Conservation (phyloP, 2,113 vertebrate genomes). For the Lagopus leucura region DNA sequence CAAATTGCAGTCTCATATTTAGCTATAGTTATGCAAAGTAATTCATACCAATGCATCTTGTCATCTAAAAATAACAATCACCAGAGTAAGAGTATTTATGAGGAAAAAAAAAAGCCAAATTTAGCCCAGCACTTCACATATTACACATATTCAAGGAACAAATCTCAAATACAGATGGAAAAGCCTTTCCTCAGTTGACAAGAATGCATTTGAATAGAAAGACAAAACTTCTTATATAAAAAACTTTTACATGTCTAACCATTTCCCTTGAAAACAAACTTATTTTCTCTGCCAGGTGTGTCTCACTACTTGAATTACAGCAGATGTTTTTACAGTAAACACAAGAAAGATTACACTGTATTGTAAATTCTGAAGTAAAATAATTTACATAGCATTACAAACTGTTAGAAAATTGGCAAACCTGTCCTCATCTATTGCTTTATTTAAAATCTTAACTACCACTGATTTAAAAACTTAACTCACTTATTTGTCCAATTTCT, state of each 20-base stretch:
- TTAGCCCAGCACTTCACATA: neutral
- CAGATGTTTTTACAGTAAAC: neutral
- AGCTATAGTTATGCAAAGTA: neutral
- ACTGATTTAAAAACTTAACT: neutral
- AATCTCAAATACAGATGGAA: neutral
- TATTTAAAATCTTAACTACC: neutral
- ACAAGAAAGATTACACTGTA: neutral
- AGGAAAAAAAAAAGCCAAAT: neutral
- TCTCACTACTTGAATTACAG: neutral
- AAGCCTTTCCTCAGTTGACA: neutral
- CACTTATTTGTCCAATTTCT: neutral
- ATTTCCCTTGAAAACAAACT: neutral
- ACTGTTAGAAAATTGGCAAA: neutral
- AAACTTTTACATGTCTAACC: neutral
- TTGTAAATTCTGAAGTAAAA: neutral
- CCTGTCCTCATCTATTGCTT: neutral
- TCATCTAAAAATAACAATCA: neutral
- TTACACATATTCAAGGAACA: neutral
- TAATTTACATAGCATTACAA: neutral
- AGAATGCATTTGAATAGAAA: neutral
- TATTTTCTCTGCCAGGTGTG: neutral
- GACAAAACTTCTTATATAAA: neutral
- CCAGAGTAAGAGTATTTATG: neutral
- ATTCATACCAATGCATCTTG: neutral
- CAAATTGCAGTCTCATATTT: neutral